These are phyloP conservation scores for Athripsodes cinereus DNA, from an alignment of 2,888 invertebrate species.

Conservation along the genomic window DNA sequence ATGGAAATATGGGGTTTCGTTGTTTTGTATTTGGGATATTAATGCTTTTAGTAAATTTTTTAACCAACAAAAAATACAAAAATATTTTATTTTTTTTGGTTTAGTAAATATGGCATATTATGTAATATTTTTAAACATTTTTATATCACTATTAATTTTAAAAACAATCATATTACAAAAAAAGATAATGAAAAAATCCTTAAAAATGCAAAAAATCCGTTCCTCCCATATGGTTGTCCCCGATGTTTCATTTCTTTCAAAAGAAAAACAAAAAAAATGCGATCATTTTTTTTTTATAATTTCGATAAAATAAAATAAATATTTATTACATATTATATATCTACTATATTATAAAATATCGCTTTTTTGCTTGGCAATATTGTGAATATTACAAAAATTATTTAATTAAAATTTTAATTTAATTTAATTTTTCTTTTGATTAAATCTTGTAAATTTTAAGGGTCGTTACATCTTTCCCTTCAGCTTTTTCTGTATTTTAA, in stretches of 20 bases:
- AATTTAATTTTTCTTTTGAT: background rate
- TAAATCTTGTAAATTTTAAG: too few species aligned
- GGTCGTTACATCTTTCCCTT: too few species aligned
- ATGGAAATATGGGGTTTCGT: too few species aligned
- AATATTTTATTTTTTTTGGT: too few species aligned
- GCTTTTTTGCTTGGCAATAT: background rate
- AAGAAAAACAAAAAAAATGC: background rate
- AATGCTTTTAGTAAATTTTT: too few species aligned
- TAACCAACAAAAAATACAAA: too few species aligned
- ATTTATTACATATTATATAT: background rate
- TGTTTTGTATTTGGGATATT: too few species aligned
- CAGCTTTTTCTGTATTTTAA: too few species aligned
- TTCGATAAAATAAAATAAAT: background rate
- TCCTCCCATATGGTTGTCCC: slow-evolving; percentile 54
- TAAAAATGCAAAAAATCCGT: slow-evolving; percentile 21
- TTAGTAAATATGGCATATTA: too few species aligned
- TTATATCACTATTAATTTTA: too few species aligned
- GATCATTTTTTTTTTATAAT: too few species aligned
- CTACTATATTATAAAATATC: background rate
- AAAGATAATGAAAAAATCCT: background rate
- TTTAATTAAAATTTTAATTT: background rate
- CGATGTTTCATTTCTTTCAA: slow-evolving; percentile 49
- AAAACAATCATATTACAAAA: background rate
- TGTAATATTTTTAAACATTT: too few species aligned
- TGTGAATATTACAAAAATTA: background rate